These are phyloP conservation scores for Slavum lentiscoides DNA, from an alignment of 2,888 invertebrate genomes.

Conservation along the genomic window DNA sequence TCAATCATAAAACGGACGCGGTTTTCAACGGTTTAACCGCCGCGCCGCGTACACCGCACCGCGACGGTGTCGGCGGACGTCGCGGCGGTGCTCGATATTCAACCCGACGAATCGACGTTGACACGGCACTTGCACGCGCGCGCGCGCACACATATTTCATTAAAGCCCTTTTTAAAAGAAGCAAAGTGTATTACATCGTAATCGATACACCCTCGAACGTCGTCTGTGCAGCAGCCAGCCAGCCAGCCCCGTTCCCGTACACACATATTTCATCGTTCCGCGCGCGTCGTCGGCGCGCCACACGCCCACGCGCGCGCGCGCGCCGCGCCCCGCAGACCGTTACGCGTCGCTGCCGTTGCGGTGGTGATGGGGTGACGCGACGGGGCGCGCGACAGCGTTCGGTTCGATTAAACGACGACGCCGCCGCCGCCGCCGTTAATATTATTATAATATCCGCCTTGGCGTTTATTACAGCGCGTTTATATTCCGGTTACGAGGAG, in stretches of 20 bases:
- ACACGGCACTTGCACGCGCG: not conserved
- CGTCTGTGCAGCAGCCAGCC: no score
- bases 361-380: not conserved
- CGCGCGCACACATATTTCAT: conserved; percentile 28
- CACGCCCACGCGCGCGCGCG: not conserved
- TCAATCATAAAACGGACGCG: no score
- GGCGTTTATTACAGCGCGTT: no score
- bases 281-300: not conserved
- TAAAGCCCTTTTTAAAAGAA: conserved; percentile 50
- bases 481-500: no score
- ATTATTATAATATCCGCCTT: no score
- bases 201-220: conserved; percentile 45
- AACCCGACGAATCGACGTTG: conserved; percentile 29
- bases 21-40: no score
- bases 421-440: no score
- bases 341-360: not conserved
- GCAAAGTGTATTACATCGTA: conserved; percentile 53
- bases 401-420: no score
- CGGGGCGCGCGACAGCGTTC: conserved; percentile 16
- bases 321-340: not conserved
- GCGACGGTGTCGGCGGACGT: no score
- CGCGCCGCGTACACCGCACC: no score
- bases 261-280: not conserved
- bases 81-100: no score
- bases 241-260: not conserved